These are phyloP conservation scores for Todiramphus saurophagus DNA, from an alignment of 2,113 vertebrate species.

Conservation along the genomic window DNA sequence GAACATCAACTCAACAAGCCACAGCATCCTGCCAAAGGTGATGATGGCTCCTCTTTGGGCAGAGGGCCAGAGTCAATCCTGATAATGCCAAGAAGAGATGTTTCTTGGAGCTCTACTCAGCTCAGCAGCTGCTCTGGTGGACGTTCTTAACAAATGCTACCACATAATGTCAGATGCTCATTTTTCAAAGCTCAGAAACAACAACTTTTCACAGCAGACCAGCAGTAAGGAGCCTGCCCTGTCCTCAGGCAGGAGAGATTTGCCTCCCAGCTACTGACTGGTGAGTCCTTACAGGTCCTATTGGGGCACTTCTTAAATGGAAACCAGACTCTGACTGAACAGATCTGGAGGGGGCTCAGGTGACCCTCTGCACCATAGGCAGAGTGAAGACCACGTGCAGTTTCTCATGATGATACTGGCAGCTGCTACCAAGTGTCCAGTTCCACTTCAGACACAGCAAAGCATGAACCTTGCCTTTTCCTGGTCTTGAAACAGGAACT, in stretches of 20 bases:
- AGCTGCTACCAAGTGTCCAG: neutral
- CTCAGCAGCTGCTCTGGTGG: neutral
- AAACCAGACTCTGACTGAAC: neutral
- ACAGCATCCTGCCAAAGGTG: neutral
- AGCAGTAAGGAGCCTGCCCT: neutral
- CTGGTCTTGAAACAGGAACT: neutral
- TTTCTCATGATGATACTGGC: neutral
- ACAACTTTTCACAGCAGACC: neutral
- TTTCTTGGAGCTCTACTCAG: neutral
- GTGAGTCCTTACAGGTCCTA: neutral
- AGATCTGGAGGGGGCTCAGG: neutral
- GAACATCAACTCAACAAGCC: neutral
- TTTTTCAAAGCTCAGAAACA: neutral
- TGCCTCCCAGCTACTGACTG: neutral
- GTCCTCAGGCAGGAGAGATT: neutral
- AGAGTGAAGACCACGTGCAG: neutral
- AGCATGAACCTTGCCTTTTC: neutral
- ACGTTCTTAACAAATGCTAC: neutral
- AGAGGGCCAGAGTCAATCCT: neutral
- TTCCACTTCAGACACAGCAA: neutral
- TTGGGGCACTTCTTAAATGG: neutral
- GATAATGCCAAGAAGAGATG: neutral
- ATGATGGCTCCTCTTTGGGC: neutral
- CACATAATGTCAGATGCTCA: neutral
- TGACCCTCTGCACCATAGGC: neutral